These are phyloP conservation scores for Terrapene triunguis DNA, from an alignment of 2,113 vertebrate genomes.

Conservation along the genomic window DNA sequence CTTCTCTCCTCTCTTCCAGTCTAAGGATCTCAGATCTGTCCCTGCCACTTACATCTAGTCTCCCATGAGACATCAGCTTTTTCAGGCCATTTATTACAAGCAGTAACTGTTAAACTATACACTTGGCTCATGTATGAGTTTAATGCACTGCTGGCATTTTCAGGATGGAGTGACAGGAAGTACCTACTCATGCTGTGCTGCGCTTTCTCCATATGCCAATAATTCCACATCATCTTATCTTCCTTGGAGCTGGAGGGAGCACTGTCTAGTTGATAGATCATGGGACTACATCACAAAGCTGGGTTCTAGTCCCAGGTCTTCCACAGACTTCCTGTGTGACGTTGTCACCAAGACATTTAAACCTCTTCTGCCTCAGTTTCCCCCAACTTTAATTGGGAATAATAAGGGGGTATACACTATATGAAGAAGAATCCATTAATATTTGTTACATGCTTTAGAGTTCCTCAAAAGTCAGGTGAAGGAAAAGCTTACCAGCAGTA, in stretches of 20 bases:
- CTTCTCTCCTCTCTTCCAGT: slow-evolving; percentile 32
- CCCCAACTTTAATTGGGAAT: slow-evolving; percentile 18
- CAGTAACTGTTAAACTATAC: slow-evolving; percentile 20
- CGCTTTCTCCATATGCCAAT: background rate
- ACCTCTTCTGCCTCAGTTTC: background rate
- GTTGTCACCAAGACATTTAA: background rate
- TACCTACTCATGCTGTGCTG: background rate
- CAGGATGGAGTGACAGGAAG: slow-evolving; percentile 22
- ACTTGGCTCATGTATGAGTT: background rate
- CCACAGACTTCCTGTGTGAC: background rate
- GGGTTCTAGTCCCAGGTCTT: background rate
- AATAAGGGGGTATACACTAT: background rate
- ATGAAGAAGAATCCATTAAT: background rate
- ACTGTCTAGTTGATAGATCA: background rate
- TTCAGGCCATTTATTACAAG: slow-evolving; percentile 59
- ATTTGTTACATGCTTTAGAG: background rate
- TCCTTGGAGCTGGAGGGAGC: background rate
- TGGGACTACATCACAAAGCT: background rate
- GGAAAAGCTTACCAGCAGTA: background rate
- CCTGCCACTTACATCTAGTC: slow-evolving; percentile 52
- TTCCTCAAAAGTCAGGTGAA: background rate
- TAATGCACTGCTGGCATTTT: slow-evolving; percentile 14
- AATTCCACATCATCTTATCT: background rate
- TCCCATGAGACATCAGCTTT: slow-evolving; percentile 39
- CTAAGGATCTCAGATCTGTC: slow-evolving; percentile 41